These are phyloP conservation scores for Hedya salicella DNA, from an alignment of 2,888 invertebrate species.

Conservation along the genomic window DNA sequence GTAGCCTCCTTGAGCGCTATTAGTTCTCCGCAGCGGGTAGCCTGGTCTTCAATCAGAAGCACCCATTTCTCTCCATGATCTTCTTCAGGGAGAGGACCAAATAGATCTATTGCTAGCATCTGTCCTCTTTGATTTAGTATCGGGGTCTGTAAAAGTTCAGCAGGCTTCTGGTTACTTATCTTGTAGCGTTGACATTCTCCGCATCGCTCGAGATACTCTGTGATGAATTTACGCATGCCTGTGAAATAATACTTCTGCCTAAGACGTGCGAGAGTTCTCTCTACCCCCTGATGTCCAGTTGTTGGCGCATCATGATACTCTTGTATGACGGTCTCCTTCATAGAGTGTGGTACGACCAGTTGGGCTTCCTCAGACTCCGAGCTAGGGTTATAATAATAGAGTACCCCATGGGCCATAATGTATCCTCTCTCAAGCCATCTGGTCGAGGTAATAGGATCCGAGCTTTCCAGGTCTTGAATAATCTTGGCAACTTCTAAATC, in stretches of 20 bases:
- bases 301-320: constrained; percentile 12
- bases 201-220: constrained; percentile 25
- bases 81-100: too few relatives aligned
- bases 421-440: too few relatives aligned
- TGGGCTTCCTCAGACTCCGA: constrained; percentile 25
- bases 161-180: too few relatives aligned
- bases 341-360: constrained; percentile 21
- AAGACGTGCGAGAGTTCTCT: constrained; percentile 38
- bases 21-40: constrained; percentile 47
- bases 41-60: constrained; percentile 45
- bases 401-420: too few relatives aligned
- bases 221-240: constrained; percentile 41
- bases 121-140: constrained; percentile 44
- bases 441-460: neutral
- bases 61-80: constrained; percentile 48
- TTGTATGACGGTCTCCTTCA: constrained; percentile 12
- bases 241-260: constrained; percentile 36
- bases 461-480: constrained; percentile 16
- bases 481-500: constrained; percentile 35
- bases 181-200: too few relatives aligned
- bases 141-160: constrained; percentile 45
- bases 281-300: constrained; percentile 38
- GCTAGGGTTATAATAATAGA: constrained; percentile 21
- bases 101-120: constrained; percentile 48
- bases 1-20: constrained; percentile 45